These are phyloP conservation scores for Onychomys arenicola DNA, from an alignment of 2,797 vertebrate species.

Conservation along the genomic window DNA sequence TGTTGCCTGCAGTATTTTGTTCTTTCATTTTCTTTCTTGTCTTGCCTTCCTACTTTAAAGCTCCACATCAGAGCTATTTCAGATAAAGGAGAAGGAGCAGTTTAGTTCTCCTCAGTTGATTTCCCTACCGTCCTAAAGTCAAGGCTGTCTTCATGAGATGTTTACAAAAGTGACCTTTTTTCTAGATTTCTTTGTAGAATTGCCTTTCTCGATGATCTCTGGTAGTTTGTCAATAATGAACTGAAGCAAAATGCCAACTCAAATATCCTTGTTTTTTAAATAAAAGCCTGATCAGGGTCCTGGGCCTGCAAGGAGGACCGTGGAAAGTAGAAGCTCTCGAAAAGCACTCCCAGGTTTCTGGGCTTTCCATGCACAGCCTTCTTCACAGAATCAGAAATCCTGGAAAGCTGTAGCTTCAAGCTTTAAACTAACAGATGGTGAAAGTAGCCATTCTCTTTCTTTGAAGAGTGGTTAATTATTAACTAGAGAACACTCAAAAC, in stretches of 20 bases:
- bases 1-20: conserved; percentile 58
- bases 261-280: neutral
- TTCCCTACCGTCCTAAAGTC: neutral
- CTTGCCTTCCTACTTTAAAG: conserved; percentile 30
- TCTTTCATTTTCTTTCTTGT: conserved; percentile 65
- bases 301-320: neutral
- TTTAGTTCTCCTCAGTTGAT: conserved; percentile 12
- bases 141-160: conserved; percentile 25
- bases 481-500: neutral
- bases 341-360: neutral
- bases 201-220: neutral
- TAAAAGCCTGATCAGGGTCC: neutral
- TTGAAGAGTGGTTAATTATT: conserved; percentile 42
- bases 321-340: conserved; percentile 14
- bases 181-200: conserved; percentile 38
- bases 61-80: conserved; percentile 46
- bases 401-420: neutral
- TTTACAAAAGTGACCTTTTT: conserved; percentile 16
- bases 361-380: neutral
- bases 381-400: conserved; percentile 31
- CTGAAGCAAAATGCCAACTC: neutral
- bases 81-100: conserved; percentile 4
- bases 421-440: neutral
- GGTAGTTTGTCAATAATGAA: conserved; percentile 14
- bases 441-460: conserved; percentile 24